Conservation (phyloP, 2,113 vertebrate species). For the Picathartes gymnocephalus region DNA sequence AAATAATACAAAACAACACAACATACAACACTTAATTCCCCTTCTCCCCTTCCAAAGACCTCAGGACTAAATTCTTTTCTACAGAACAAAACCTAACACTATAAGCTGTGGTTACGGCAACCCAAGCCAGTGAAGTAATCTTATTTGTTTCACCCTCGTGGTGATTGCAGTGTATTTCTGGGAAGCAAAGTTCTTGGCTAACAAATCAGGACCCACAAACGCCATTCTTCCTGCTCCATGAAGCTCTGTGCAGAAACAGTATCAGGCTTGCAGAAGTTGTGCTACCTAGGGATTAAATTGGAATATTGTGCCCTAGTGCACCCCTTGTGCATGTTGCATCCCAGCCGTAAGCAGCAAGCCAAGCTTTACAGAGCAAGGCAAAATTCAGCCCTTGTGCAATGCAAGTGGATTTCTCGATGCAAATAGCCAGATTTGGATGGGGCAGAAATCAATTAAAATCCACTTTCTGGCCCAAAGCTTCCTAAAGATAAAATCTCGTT, state of each 20-base stretch:
- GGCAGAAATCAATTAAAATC: not conserved
- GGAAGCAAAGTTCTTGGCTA: not conserved
- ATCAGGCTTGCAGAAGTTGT: not conserved
- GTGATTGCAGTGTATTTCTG: not conserved
- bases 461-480: not conserved
- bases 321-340: rapidly evolving
- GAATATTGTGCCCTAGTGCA: not conserved
- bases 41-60: not conserved
- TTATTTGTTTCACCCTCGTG: not conserved
- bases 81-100: not conserved
- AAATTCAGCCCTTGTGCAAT: not conserved
- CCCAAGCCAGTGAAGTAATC: not conserved
- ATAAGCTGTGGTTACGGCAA: not conserved
- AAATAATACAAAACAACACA: not conserved
- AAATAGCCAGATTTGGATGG: not conserved
- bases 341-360: not conserved
- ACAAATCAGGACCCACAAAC: not conserved
- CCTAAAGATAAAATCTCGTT: not conserved
- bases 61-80: not conserved
- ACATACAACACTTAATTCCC: not conserved
- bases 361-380: not conserved
- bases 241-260: not conserved
- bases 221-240: not conserved
- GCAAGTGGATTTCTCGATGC: not conserved
- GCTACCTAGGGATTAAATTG: not conserved